A percentile compares a stretch with the other conserved stretches of the same genome.
Conservation (phyloP, 2,797 vertebrate genomes). For the Chrysocyon brachyurus region DNA sequence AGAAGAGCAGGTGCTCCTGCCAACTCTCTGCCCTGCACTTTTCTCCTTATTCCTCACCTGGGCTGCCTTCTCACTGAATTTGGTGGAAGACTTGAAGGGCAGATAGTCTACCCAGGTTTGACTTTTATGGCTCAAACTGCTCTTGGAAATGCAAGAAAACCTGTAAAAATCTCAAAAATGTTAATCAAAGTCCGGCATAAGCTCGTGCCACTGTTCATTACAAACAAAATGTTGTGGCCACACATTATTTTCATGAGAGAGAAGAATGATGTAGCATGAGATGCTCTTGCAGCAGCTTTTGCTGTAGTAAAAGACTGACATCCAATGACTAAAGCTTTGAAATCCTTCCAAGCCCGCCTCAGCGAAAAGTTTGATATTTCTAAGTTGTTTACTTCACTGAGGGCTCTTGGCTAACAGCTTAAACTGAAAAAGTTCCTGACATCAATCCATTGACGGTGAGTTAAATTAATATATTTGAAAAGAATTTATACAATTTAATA, state of each 20-base stretch:
- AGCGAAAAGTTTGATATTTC: background rate
- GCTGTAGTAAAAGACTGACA: background rate
- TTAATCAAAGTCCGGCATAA: constrained; percentile 39
- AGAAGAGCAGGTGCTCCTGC: background rate
- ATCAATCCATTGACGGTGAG: background rate
- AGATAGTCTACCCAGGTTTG: background rate
- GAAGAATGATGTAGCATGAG: constrained; percentile 64
- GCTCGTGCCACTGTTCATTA: background rate
- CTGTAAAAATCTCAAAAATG: background rate
- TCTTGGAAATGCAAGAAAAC: background rate
- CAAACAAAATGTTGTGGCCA: background rate
- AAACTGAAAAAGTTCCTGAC: background rate
- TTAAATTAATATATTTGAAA: constrained; percentile 38
- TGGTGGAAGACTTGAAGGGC: background rate
- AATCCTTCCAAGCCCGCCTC: background rate
- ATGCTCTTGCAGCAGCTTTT: constrained; percentile 35
- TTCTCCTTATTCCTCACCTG: background rate
- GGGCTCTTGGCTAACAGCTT: background rate
- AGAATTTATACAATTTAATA: constrained; percentile 36
- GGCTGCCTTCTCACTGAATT: background rate
- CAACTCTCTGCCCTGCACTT: accelerated
- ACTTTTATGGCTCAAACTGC: accelerated
- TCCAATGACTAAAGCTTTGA: background rate
- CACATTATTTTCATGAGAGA: constrained; percentile 68
- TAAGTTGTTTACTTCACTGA: background rate